Evolutionary conservation across 2,888 invertebrate genomes (phyloP).

Genomic region (Abrostola triplasia): DNA sequence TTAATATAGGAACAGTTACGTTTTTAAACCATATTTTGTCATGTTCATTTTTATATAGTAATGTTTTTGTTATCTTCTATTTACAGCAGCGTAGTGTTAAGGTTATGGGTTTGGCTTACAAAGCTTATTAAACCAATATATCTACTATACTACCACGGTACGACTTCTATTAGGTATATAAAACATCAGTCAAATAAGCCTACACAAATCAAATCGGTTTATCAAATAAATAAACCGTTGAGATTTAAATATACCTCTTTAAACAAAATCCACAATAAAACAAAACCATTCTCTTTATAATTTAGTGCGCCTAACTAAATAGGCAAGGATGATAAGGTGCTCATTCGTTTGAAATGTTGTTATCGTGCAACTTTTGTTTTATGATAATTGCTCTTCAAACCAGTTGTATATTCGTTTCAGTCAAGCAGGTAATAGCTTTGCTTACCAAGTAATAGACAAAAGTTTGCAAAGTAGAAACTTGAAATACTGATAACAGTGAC

Average conservation of each 20-base stretch:
- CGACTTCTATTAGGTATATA: no score
- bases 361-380: conserved; percentile 19
- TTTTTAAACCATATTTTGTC: no score
- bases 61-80: no score
- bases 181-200: no score
- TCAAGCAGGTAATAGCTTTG: conserved; percentile 63
- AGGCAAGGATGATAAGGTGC: conserved; percentile 4
- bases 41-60: no score
- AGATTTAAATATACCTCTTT: neutral
- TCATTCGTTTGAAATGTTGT: conserved; percentile 11
- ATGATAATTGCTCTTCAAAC: conserved; percentile 43
- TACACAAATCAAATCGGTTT: no score
- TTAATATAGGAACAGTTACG: no score
- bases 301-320: neutral
- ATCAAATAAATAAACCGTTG: no score
- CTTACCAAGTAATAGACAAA: conserved; percentile 60
- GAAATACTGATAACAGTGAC: conserved; percentile 73
- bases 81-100: no score
- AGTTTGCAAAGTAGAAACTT: conserved; percentile 66
- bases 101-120: no score
- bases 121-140: no score
- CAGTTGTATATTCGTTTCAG: conserved; percentile 55
- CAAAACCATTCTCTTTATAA: neutral
- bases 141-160: no score
- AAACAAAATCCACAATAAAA: neutral